Percentiles rank a stretch among this genome's conserved stretches.
These are phyloP conservation scores for Monoplex corrugatus DNA, from an alignment of 2,888 invertebrate genomes.

Conservation along the genomic window DNA sequence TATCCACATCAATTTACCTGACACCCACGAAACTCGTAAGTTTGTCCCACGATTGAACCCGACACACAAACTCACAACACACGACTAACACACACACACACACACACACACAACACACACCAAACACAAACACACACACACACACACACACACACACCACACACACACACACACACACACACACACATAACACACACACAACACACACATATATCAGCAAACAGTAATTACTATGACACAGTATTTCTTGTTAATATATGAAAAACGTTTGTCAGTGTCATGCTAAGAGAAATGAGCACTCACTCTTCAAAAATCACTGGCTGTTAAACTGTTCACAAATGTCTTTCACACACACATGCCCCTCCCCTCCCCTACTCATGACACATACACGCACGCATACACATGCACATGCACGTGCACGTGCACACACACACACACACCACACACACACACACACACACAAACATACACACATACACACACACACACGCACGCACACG, in stretches of 20 bases:
- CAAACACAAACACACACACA: not conserved
- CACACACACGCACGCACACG: too few species aligned
- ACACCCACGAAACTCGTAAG: constrained; percentile 97
- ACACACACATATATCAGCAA: too few species aligned
- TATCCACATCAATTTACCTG: constrained; percentile 98
- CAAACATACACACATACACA: not conserved
- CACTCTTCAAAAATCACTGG: too few species aligned
- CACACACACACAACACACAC: too few species aligned
- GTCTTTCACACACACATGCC: not conserved
- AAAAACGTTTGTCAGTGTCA: too few species aligned
- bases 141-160: constrained; percentile 22
- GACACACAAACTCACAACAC: constrained; percentile 33
- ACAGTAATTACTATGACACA: too few species aligned
- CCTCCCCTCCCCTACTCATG: not conserved
- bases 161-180: constrained; percentile 31
- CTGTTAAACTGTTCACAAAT: too few species aligned
- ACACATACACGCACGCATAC: not conserved
- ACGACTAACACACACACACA: not conserved
- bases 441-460: not conserved
- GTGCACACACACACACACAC: not conserved
- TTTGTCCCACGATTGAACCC: constrained; percentile 90
- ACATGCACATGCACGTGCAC: not conserved
- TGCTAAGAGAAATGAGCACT: too few species aligned
- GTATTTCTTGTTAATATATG: too few species aligned
- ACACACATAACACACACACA: too few species aligned